phyloP scores from a whole-genome alignment of 2,113 vertebrate species.

The Illadopsis cleaveri region DNA sequence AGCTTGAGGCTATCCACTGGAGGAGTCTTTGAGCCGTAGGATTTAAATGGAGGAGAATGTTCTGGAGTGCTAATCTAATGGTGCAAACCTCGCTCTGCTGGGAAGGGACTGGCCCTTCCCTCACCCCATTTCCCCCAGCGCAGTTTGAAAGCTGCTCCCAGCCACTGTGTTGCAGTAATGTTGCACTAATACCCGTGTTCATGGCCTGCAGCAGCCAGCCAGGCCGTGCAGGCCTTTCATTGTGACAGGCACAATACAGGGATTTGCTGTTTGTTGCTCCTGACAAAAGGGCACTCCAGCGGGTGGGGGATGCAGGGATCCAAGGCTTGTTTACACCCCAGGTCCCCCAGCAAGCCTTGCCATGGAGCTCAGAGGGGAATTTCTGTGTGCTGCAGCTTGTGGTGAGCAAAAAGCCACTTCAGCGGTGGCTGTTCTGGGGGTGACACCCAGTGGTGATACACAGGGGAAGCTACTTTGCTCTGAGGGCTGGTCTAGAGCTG shows the following conservation, averaged over 20 bases:
- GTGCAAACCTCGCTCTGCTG: background rate
- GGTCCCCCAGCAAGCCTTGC: background rate
- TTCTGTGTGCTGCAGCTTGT: background rate
- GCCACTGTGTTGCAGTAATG: background rate
- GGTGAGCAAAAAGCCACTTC: background rate
- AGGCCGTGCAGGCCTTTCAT: background rate
- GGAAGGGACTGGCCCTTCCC: background rate
- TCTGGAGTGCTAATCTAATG: background rate
- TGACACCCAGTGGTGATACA: background rate
- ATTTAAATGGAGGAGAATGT: background rate
- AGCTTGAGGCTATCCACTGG: background rate
- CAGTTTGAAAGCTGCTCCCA: background rate
- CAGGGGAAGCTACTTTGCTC: background rate
- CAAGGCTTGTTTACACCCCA: background rate
- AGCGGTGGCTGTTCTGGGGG: background rate
- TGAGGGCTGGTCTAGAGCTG: background rate
- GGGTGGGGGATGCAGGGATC: background rate
- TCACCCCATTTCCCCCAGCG: background rate
- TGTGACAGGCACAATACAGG: constrained; percentile 5
- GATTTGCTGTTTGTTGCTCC: constrained; percentile 43
- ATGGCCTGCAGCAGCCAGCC: background rate
- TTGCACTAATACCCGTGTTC: background rate
- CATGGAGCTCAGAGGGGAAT: background rate
- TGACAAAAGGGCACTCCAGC: background rate
- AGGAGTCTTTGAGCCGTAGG: background rate